phyloP scores from a whole-genome alignment of 92 coral and sea anemone species.

The Siderastrea siderea region DNA sequence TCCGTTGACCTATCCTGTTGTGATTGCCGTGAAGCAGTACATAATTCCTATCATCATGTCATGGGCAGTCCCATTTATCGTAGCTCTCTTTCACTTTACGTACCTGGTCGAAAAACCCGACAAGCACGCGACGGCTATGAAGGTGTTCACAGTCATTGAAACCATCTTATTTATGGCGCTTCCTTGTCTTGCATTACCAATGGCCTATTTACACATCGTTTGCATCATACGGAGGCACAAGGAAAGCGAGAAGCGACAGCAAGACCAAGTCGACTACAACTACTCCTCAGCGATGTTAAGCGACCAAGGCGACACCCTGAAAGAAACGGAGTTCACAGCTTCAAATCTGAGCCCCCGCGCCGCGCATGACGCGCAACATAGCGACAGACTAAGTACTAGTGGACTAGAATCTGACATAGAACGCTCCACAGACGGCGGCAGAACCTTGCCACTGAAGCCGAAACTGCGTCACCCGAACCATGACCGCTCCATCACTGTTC shows the following conservation, averaged over 20 bases:
- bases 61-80: conserved; percentile 34
- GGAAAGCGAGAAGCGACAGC: conserved; percentile 25
- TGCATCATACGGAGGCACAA: conserved; percentile 39
- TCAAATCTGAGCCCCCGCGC: not conserved
- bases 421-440: conserved; percentile 40
- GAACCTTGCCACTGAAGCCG: conserved; percentile 6
- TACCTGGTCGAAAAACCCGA: conserved; percentile 15
- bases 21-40: conserved; percentile 27
- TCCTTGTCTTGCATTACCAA: conserved; percentile 44
- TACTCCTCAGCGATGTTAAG: conserved; percentile 35
- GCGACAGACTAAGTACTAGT: not conserved
- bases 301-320: conserved; percentile 22
- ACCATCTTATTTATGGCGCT: conserved; percentile 31
- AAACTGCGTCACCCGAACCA: conserved; percentile 39
- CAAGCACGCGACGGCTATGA: conserved; percentile 9
- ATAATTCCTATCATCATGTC: conserved; percentile 17
- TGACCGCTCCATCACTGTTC: conserved; percentile 45
- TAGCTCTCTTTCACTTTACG: conserved; percentile 48
- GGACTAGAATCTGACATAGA: conserved; percentile 37
- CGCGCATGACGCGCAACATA: not conserved
- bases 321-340: conserved; percentile 27
- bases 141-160: conserved; percentile 25
- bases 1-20: conserved; percentile 46
- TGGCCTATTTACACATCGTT: conserved; percentile 43
- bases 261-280: conserved; percentile 53